A percentile compares a stretch with the other conserved stretches of the same genome.
phyloP scores from a whole-genome alignment of 2,113 vertebrate species.

The Falco punctatus region DNA sequence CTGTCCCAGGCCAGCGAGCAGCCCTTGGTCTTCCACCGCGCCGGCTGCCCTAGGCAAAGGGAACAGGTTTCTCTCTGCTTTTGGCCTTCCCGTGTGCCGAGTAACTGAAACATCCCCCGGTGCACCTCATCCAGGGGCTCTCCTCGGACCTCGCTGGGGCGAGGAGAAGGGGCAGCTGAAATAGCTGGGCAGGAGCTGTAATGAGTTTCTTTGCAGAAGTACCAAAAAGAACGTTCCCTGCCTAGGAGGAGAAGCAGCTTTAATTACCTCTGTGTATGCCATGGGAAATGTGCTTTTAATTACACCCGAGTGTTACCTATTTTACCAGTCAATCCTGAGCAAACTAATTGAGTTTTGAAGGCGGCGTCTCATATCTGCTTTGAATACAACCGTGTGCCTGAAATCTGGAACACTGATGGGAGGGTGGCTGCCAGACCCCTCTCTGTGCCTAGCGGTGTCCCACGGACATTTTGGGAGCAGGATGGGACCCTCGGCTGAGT shows the following conservation, averaged over 20 bases:
- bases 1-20: background rate
- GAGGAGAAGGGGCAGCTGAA: background rate
- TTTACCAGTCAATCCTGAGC: background rate
- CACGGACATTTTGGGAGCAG: fast-evolving
- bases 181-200: background rate
- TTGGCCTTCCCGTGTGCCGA: fast-evolving
- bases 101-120: fast-evolving
- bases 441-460: background rate
- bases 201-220: background rate
- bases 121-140: background rate
- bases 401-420: fast-evolving
- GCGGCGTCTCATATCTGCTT: background rate
- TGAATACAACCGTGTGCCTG: fast-evolving
- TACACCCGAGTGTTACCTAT: background rate
- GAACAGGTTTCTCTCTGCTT: background rate
- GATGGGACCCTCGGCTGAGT: background rate
- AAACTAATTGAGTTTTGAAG: background rate
- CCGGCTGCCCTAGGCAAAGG: fast-evolving
- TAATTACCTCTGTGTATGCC: background rate
- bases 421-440: background rate
- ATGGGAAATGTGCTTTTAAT: background rate
- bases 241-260: background rate
- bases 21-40: fast-evolving
- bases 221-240: background rate
- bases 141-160: fast-evolving